Evolutionary conservation across 2,797 vertebrate species (phyloP), one percentile per base, ranked within the genome.

Genomic region (Danio jaintianensis): DNA sequence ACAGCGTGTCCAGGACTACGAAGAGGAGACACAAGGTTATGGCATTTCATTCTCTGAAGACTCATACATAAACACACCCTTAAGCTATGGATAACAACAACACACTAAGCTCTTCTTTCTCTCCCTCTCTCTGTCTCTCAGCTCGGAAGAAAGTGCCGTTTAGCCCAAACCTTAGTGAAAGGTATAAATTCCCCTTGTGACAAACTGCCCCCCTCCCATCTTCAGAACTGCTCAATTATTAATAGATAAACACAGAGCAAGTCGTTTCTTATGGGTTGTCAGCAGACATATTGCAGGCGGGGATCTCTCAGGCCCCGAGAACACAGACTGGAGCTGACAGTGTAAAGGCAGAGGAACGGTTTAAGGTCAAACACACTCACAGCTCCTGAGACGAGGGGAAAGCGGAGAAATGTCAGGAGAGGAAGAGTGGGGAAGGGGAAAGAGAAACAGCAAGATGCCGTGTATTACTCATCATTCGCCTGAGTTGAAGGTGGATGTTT

Each of bases 221-320:
- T 92, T 91, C 91, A 91, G 88, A 85, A 78, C 86, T 85, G 88
- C 91, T 93, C 90, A 92, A 92, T 94, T 93, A 93, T 93, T 93
- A 93, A 93, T 91, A 90, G 90, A 88, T 78, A 82, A 81, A 93
- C 92, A 92, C 92, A 93, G 91, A 91, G 90, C 77, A 70, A 58
- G 80, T 68, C 56, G 88, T 87, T 80, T 90, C 83, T 90, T 92
- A 93, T 90, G 89, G 88, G 89, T 88, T 92, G 92, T 92, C 88
- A 81, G 88, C 88, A 87, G 87, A 87, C 88, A 90, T 92, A 90
- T 90, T 83, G 86, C 87, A 84, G 85, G 82, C 86, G 88, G 85
- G 84, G 85, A 90, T 92, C 91, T 88, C 63, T 71, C 83, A 86
- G 87, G 89, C 86, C 88, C 89, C 80, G 82, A 86, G 74, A 86